Evolutionary conservation across 2,113 vertebrate genomes (phyloP).

Genomic region (Pheucticus melanocephalus): DNA sequence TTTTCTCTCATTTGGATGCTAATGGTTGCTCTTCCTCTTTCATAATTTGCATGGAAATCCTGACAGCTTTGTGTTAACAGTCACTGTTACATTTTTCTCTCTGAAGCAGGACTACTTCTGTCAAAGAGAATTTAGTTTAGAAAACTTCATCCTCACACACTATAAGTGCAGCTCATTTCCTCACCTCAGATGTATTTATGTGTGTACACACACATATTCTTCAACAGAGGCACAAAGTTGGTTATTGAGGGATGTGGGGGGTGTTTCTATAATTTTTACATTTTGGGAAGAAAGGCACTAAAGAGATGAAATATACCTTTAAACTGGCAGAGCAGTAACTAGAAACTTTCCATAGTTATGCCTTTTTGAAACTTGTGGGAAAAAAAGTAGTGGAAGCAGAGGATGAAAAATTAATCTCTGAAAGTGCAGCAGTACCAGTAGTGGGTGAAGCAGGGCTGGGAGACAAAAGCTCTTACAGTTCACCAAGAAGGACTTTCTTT

Average conservation of each 20-base stretch:
- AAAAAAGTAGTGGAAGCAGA: neutral
- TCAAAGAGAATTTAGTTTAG: conserved; percentile 24
- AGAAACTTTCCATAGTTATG: neutral
- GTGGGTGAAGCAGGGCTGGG: neutral
- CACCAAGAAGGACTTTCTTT: neutral
- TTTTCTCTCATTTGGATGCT: neutral
- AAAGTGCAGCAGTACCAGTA: neutral
- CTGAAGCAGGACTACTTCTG: neutral
- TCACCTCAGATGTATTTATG: neutral
- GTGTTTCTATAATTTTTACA: neutral
- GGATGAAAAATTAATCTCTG: neutral
- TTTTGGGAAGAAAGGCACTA: neutral
- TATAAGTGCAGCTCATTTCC: neutral
- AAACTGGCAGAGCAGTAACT: neutral
- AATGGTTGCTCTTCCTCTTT: neutral
- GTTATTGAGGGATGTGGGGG: neutral
- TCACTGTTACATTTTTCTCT: neutral
- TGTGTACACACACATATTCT: neutral
- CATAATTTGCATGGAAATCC: neutral
- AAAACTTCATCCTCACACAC: neutral
- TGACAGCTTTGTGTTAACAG: neutral
- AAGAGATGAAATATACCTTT: neutral
- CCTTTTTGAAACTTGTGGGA: neutral
- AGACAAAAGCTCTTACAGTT: neutral
- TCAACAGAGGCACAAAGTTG: neutral